Evolutionary conservation across 2,113 vertebrate species (phyloP), one percentile per base, ranked within the genome.

Genomic region (Struthio camelus): DNA sequence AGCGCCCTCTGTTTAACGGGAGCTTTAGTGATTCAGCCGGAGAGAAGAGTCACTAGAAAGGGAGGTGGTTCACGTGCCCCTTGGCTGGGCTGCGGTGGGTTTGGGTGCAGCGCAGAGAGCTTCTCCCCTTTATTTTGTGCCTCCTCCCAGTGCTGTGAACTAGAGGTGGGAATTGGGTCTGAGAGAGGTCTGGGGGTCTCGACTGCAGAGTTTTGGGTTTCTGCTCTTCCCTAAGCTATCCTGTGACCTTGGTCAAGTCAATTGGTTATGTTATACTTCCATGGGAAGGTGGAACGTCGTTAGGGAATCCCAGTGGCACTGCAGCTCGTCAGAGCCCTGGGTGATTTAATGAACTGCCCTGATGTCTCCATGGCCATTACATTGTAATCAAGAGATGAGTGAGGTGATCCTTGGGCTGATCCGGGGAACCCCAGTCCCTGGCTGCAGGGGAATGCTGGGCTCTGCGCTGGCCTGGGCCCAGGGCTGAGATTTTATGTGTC

Each of bases 401-500:
- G 22, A 17, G 20, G 14, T 14, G 25, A 38, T 14, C 30, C 28
- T 50, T 0, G 1, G 77, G 56, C 54, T 56, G 24, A 19, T 36
- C 19, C 9, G 10, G 19, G 34, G 30, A n/a, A 56, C 65, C 3
- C 4, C 56, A 58, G 6, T 19, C 25, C 7, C 0, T 1, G 18
- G 42, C 23, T 77, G 58, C 14, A 16, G 32, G 27, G 27, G 42
- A 59, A 11, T 0, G 1, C 51, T 0, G 2, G 13, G 11, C 36
- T 66, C 40, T 56, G 78, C 48, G 50, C 10, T 50, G 64, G 7
- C 9, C 25, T 14, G 32, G 75, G 42, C 28, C 36, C 19, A 27
- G 10, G 30, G 8, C 3, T 58, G 44, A 50, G 64, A 9, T 66
- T 77, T 36, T 51, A 19, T 24, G 11, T 42, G 48, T 42, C 30